Percentiles rank a stretch among this genome's conserved stretches.
These are phyloP conservation scores for Aleiodes sp. DNA, from an alignment of 1,140 invertebrate genomes.

Conservation along the genomic window DNA sequence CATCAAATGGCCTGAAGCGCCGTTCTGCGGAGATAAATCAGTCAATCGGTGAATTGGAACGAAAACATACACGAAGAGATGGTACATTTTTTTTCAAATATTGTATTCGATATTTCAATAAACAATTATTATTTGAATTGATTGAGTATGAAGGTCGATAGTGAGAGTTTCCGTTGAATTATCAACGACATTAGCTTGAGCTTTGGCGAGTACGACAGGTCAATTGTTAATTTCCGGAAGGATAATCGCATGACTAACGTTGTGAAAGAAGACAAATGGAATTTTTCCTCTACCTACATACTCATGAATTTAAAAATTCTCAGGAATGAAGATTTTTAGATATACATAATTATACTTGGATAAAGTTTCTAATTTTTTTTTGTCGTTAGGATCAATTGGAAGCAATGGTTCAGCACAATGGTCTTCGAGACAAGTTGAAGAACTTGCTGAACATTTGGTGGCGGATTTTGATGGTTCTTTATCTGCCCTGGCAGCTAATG, in stretches of 20 bases:
- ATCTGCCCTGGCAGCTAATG: slow-evolving; percentile 75
- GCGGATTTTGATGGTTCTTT: slow-evolving; percentile 83
- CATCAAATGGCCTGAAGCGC: slow-evolving; percentile 46
- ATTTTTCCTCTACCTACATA: slow-evolving; percentile 10
- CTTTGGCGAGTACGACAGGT: slow-evolving; percentile 27
- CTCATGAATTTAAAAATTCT: neutral
- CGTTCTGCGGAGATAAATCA: slow-evolving; percentile 50
- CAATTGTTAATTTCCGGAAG: slow-evolving; percentile 48
- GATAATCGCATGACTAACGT: slow-evolving; percentile 20
- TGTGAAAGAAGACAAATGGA: neutral
- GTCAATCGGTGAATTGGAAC: slow-evolving; percentile 52
- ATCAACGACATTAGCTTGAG: neutral
- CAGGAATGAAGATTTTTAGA: neutral
- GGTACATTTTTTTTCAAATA: slow-evolving; percentile 43
- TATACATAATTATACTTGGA: neutral
- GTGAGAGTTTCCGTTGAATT: slow-evolving; percentile 8
- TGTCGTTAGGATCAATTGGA: slow-evolving; percentile 38
- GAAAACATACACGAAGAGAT: slow-evolving; percentile 53
- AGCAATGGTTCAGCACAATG: slow-evolving; percentile 60
- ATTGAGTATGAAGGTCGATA: slow-evolving; percentile 3
- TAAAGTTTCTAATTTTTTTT: neutral
- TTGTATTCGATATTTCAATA: slow-evolving; percentile 3
- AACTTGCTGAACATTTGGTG: slow-evolving; percentile 76
- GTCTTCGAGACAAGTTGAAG: slow-evolving; percentile 66
- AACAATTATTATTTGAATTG: neutral